Percentiles rank a stretch among this genome's conserved stretches.
Evolutionary conservation across 64 coral and sea anemone genomes (phyloP).

Genomic region (Montipora foliosa): DNA sequence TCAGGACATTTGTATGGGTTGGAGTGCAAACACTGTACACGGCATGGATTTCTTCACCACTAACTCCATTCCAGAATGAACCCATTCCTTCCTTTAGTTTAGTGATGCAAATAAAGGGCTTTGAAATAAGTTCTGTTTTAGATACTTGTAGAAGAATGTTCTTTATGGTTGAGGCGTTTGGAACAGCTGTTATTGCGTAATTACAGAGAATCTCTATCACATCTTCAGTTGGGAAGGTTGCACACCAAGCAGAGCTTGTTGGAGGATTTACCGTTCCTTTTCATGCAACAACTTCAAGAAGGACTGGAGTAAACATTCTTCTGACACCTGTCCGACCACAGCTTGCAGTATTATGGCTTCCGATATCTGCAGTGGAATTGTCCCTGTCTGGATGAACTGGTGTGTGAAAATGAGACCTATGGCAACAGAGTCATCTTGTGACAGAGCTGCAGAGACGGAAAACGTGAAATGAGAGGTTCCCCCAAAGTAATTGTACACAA

Average conservation of each 20-base stretch:
- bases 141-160: constrained; percentile 62
- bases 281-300: constrained; percentile 57
- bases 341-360: constrained; percentile 63
- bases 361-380: constrained; percentile 59
- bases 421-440: constrained; percentile 47
- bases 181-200: constrained; percentile 47
- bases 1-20: constrained; percentile 38
- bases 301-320: constrained; percentile 55
- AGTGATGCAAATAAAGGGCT: constrained; percentile 59
- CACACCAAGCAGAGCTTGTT: constrained; percentile 40
- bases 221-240: constrained; percentile 58
- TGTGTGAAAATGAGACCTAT: constrained; percentile 64
- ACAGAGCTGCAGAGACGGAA: not conserved
- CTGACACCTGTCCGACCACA: constrained; percentile 52
- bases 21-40: constrained; percentile 52
- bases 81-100: constrained; percentile 79
- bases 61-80: constrained; percentile 70
- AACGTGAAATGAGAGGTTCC: constrained; percentile 58
- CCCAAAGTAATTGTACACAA: constrained; percentile 31
- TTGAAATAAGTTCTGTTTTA: constrained; percentile 63
- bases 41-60: constrained; percentile 54
- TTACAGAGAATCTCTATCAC: constrained; percentile 67
- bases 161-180: constrained; percentile 46
- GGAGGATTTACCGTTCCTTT: constrained; percentile 60
- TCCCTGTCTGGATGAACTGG: constrained; percentile 70